Evolutionary conservation across 2,888 invertebrate genomes (phyloP), one percentile per base, ranked within the genome.

Genomic region (Polydesmus complanatus): DNA sequence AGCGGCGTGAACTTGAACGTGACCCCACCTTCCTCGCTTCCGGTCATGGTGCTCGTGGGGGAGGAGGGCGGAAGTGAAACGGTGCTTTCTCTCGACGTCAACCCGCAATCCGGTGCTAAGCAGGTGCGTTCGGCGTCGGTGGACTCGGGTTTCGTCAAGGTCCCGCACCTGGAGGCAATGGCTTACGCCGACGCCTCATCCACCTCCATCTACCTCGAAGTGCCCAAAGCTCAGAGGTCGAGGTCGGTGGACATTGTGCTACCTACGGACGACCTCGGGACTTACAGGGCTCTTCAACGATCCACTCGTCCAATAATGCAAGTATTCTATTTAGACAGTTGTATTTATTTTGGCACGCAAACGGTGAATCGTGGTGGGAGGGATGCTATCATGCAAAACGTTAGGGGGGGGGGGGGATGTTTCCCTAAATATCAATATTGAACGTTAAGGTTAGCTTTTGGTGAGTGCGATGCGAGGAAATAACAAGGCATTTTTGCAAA

Each of bases 101-200:
- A 90, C 50, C 88, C 89, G 69, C 73, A 89, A 66, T 59, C 66
- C 21, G 18, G 25, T 25, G 26, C 27, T n/a, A 86, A 84, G 71
- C 80, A 89, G 26, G 89, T 89, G 71, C 82, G 90, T 21, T 90
- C 90, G 21, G 89, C 88, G 37, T 89, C 89, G 0, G 88, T 91
- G 1, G 90, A 90, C 72, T 88, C 89, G 21, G 86, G 88, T 71
- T 90, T 89, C 73, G 85, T 86, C 75, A 70, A 70, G 58, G 81
- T 66, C 18, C 66, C 66, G 1, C 64, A 65, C 47, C 61, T 58
- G 56, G 65, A 67, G 25, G 62, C 14, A 22, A 18, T n/a, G 59
- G 80, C 81, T 65, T 81, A 81, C 60, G 82, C 85, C 72, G 84
- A 83, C 69, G 84, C 86, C 70, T 71, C 66, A 18, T 66, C 67